Conservation (phyloP, 92 coral and sea anemone species). For the Meandrina meandrites region DNA sequence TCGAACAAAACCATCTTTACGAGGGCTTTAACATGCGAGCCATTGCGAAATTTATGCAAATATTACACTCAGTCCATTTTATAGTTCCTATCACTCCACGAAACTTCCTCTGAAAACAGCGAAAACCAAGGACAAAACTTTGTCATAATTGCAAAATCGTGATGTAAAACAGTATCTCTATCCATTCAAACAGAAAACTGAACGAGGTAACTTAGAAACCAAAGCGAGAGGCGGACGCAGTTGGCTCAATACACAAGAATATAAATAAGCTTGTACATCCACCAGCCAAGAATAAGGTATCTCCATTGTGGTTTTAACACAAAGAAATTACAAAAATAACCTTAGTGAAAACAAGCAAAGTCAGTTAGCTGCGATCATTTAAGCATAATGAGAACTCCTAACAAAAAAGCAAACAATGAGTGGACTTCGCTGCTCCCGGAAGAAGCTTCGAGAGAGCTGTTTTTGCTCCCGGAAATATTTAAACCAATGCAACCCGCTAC, state of each 20-base stretch:
- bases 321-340: conserved; percentile 45
- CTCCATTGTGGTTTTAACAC: conserved; percentile 43
- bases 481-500: conserved; percentile 40
- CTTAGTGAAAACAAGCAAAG: conserved; percentile 38
- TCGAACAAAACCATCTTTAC: background rate
- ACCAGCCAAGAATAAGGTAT: conserved; percentile 9
- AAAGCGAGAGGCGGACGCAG: background rate
- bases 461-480: conserved; percentile 57
- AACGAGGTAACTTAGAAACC: background rate
- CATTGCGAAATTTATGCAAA: conserved; percentile 44
- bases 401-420: conserved; percentile 40
- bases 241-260: background rate
- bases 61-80: conserved; percentile 10
- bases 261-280: conserved; percentile 17
- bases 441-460: conserved; percentile 55
- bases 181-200: background rate
- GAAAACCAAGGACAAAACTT: background rate
- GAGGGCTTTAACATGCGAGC: conserved; percentile 1
- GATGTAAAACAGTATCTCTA: background rate
- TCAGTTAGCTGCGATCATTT: conserved; percentile 36
- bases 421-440: conserved; percentile 41
- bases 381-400: conserved; percentile 39
- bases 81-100: background rate
- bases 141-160: background rate
- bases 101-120: conserved; percentile 6